Percentiles rank a stretch among this genome's conserved stretches.
Evolutionary conservation across 2,888 invertebrate species (phyloP).

Genomic region (Hemithea aestivaria): DNA sequence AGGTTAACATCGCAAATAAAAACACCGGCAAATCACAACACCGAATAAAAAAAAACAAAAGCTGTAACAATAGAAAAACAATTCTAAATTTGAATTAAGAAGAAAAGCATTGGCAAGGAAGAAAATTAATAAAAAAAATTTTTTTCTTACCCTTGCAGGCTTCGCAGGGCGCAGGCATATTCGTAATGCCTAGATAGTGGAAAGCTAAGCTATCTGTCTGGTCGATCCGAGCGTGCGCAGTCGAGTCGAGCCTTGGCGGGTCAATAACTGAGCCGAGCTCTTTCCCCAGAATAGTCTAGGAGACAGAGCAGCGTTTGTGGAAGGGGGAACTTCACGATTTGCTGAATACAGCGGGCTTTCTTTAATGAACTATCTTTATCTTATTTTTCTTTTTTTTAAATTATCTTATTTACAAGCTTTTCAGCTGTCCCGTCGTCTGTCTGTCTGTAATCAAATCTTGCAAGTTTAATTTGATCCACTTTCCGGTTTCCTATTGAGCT

Average conservation of each 20-base stretch:
- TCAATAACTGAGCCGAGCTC: constrained; percentile 74
- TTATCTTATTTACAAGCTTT: too few species aligned
- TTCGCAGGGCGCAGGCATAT: constrained; percentile 71
- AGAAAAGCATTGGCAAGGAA: not conserved
- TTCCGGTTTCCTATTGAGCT: too few species aligned
- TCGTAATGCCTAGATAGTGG: constrained; percentile 34
- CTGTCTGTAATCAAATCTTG: too few species aligned
- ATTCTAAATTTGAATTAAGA: too few species aligned
- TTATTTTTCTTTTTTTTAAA: too few species aligned
- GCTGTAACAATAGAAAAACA: too few species aligned
- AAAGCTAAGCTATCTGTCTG: constrained; percentile 34
- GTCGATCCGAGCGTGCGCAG: constrained; percentile 46
- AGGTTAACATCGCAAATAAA: too few species aligned
- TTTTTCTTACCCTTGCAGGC: constrained; percentile 61
- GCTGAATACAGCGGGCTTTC: too few species aligned
- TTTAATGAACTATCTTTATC: too few species aligned
- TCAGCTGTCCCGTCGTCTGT: too few species aligned
- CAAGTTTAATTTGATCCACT: too few species aligned
- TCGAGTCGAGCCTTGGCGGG: constrained; percentile 37
- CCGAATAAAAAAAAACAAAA: not conserved
- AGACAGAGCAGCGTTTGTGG: constrained; percentile 1
- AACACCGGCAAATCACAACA: constrained; percentile 8
- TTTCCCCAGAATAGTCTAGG: constrained; percentile 28
- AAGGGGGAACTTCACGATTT: too few species aligned
- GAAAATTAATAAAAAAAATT: constrained; percentile 1